These are phyloP conservation scores for Pica pica DNA, from an alignment of 2,113 vertebrate genomes.

Conservation along the genomic window DNA sequence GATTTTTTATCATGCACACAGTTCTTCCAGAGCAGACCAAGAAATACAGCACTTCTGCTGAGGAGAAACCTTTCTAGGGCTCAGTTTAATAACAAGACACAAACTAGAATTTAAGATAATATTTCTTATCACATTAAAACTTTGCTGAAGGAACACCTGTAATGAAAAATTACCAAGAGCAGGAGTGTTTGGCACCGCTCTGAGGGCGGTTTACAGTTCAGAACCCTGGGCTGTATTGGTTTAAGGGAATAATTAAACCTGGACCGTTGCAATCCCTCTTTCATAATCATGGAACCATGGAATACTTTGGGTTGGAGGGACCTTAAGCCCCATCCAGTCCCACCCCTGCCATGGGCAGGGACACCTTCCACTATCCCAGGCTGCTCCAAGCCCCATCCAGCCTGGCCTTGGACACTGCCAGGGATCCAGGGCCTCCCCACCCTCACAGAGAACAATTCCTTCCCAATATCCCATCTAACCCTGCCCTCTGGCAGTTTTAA, in stretches of 20 bases:
- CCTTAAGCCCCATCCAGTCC: neutral
- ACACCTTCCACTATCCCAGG: neutral
- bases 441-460: rapidly evolving
- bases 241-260: neutral
- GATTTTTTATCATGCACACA: neutral
- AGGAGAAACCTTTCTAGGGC: neutral
- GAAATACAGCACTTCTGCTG: neutral
- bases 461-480: too few species aligned
- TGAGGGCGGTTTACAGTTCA: neutral
- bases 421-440: rapidly evolving
- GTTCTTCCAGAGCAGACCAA: neutral
- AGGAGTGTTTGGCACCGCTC: neutral
- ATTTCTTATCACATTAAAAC: neutral
- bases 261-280: neutral
- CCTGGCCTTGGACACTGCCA: neutral
- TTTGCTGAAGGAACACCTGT: neutral
- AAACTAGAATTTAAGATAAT: neutral
- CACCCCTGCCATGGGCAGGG: neutral
- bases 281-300: neutral
- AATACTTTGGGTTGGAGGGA: neutral
- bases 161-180: neutral
- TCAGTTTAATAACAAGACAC: neutral
- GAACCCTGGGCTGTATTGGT: neutral
- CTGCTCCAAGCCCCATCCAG: rapidly evolving
- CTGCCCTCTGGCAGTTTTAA: neutral